Evolutionary conservation across 2,888 invertebrate genomes (phyloP), one percentile per base, ranked within the genome.

Genomic region (Cenopis cana): DNA sequence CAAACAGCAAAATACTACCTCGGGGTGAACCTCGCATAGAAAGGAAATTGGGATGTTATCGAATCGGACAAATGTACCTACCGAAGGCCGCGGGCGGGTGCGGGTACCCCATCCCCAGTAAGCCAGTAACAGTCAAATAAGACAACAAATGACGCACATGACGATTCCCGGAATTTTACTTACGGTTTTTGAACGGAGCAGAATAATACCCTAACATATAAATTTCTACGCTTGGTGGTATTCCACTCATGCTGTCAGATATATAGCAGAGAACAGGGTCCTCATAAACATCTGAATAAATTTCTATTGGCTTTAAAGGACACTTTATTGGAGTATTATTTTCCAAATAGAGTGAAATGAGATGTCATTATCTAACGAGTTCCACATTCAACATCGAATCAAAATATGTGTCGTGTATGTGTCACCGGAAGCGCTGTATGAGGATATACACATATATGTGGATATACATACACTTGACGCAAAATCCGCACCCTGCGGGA

Each of bases 21-120:
- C 17, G 5, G n/a, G n/a, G 29, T n/a, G 55, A 29, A 55, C 55
- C 55, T n/a, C 17, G 18, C 10, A 24, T 14, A 14, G 56, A 10
- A 46, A 56, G 57, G 57, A 66, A 49, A 57, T 56, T 56, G 49
- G 49, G 49, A 66, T 36, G 66, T 57, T 56, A 57, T 50, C 18
- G 66, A 1, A 10, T 18, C 46, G 49, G 14, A 62, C 50, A 52
- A 52, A 62, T 36, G 62, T 49, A 46, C 46, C 36, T 49, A 46
- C 38, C n/a, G 56, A n/a, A 14, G 38, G 60, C 24, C 12, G 18
- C 49, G n/a, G 9, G 8, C 18, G 33, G 11, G 33, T 33, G 29
- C 3, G 29, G 5, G 29, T 29, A 2, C 5, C 29, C 3, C 29
- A 5, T 29, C 5, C 29, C 29, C 14, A 12, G 12, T 14, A 6